Conservation (phyloP, 2,888 invertebrate genomes). For the Apocheima hispidaria region DNA sequence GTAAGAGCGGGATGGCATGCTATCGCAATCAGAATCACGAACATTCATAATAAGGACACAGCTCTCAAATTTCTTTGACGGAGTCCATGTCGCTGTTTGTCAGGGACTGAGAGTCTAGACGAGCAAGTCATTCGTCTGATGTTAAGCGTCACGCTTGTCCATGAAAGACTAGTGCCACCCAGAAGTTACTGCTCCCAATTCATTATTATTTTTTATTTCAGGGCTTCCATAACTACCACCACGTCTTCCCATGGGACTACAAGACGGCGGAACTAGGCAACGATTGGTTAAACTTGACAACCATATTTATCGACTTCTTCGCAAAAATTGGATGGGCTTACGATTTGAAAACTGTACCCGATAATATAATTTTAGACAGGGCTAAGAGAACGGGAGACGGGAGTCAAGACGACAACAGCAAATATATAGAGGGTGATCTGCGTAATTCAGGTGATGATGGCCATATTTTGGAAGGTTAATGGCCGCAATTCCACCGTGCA, state of each 20-base stretch:
- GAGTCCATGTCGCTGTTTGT: too few species aligned
- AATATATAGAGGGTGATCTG: background rate
- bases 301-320: slow-evolving; percentile 50
- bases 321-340: slow-evolving; percentile 53
- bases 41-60: too few species aligned
- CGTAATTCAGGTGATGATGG: background rate
- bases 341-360: slow-evolving; percentile 45
- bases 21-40: too few species aligned
- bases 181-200: too few species aligned
- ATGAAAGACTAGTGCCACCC: too few species aligned
- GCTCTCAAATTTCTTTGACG: too few species aligned
- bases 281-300: slow-evolving; percentile 49
- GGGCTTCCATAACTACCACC: slow-evolving; percentile 65
- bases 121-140: too few species aligned
- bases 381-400: slow-evolving; percentile 42
- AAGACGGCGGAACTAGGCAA: slow-evolving; percentile 57
- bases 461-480: background rate
- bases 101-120: too few species aligned
- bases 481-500: too few species aligned
- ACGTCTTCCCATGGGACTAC: slow-evolving; percentile 63
- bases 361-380: slow-evolving; percentile 30
- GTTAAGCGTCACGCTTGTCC: too few species aligned
- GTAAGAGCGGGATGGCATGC: too few species aligned
- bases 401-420: background rate
- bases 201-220: slow-evolving; percentile 34